Conservation (phyloP, 2,797 vertebrate species). For the Sebastes oblongus region DNA sequence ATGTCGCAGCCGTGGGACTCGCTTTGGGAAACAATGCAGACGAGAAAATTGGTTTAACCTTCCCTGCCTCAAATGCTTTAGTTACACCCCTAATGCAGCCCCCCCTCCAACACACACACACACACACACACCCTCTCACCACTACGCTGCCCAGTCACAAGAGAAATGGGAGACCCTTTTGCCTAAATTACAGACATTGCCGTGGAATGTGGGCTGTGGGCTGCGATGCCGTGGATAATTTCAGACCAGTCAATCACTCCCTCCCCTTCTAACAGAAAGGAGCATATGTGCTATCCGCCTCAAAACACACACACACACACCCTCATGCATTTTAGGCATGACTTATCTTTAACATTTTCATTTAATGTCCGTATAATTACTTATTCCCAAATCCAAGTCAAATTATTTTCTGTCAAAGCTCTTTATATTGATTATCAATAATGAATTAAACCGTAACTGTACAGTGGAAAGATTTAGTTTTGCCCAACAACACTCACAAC, state of each 20-base stretch:
- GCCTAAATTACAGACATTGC: constrained; percentile 78
- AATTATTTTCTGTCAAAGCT: too few relatives aligned
- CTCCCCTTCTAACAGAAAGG: constrained; percentile 40
- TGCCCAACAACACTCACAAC: too few relatives aligned
- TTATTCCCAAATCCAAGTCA: constrained; percentile 21
- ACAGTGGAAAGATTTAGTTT: too few relatives aligned
- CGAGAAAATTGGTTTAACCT: constrained; percentile 82
- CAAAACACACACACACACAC: constrained; percentile 15
- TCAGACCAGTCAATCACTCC: constrained; percentile 77
- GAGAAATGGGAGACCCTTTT: constrained; percentile 71
- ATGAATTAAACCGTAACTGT: too few relatives aligned
- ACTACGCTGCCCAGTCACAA: constrained; percentile 38
- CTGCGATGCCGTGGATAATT: constrained; percentile 70
- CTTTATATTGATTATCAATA: too few relatives aligned
- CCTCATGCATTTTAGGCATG: background rate
- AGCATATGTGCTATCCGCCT: constrained; percentile 34
- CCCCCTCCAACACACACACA: constrained; percentile 5
- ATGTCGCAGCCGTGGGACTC: constrained; percentile 54
- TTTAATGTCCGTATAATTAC: constrained; percentile 30
- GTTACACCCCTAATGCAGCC: constrained; percentile 65
- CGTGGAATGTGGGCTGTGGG: constrained; percentile 69
- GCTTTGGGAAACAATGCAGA: constrained; percentile 76
- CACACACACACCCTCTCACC: background rate
- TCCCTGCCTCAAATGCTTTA: constrained; percentile 63
- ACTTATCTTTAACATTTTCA: constrained; percentile 39